Percentiles rank a stretch among this genome's conserved stretches.
Evolutionary conservation across 2,113 vertebrate genomes (phyloP).

Genomic region (Petrocephalus zakoni): DNA sequence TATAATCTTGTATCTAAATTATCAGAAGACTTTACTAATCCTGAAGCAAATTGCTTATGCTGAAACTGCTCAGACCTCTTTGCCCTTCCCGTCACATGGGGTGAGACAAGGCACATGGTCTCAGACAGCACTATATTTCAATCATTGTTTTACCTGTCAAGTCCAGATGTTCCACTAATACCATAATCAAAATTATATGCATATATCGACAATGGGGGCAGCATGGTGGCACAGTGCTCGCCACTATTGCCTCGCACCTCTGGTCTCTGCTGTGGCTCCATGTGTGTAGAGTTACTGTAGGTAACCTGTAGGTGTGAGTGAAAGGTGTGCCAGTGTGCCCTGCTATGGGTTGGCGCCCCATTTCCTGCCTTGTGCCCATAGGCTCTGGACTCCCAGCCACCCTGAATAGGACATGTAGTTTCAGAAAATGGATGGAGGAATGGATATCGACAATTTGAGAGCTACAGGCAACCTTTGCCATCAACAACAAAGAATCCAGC

Average conservation of each 20-base stretch:
- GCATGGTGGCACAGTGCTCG: neutral
- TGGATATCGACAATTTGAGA: too few relatives aligned
- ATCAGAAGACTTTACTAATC: neutral
- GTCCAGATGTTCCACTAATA: neutral
- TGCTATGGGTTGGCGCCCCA: neutral
- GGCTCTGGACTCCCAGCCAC: too few relatives aligned
- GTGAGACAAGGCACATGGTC: neutral
- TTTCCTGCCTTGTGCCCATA: too few relatives aligned
- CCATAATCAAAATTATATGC: neutral
- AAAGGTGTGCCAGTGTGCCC: neutral
- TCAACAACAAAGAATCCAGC: too few relatives aligned
- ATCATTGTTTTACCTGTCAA: too few relatives aligned
- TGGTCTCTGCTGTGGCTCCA: neutral
- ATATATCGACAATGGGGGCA: neutral
- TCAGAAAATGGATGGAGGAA: too few relatives aligned
- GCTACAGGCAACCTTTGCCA: too few relatives aligned
- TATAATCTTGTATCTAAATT: neutral
- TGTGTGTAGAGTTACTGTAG: neutral
- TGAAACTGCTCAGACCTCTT: neutral
- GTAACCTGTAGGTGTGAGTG: neutral
- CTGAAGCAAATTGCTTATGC: neutral
- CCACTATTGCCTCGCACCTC: neutral
- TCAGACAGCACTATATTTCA: neutral
- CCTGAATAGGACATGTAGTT: too few relatives aligned
- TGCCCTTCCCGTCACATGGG: neutral